A percentile compares a stretch with the other conserved stretches of the same genome.
phyloP scores from a whole-genome alignment of 2,888 invertebrate species.

The Villa cingulata region DNA sequence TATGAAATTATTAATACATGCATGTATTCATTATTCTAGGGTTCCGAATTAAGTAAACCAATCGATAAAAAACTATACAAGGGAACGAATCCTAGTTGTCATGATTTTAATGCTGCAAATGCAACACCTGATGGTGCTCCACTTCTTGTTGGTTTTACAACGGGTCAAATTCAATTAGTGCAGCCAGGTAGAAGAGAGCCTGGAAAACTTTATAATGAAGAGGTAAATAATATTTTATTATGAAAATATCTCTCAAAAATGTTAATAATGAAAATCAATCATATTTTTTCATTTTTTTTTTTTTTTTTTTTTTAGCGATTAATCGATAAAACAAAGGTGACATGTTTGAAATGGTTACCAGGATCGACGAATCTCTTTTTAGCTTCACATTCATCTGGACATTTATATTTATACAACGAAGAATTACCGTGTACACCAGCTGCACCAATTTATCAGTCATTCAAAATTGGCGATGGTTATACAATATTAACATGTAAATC shows the following conservation, averaged over 20 bases:
- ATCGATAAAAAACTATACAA: conserved; percentile 98
- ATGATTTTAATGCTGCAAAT: conserved; percentile 85
- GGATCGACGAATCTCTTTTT: conserved; percentile 87
- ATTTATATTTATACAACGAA: conserved; percentile 95
- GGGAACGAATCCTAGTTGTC: conserved; percentile 97
- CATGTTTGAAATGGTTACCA: conserved; percentile 96
- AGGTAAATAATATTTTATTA: conserved; percentile 44
- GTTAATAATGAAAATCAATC: not conserved
- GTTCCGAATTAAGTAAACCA: conserved; percentile 89
- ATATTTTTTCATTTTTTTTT: not conserved
- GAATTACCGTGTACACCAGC: conserved; percentile 82
- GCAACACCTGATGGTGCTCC: conserved; percentile 74
- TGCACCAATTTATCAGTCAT: conserved; percentile 86
- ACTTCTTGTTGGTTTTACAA: conserved; percentile 92
- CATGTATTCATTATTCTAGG: too few relatives aligned
- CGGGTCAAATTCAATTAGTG: conserved; percentile 94
- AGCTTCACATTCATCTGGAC: conserved; percentile 89
- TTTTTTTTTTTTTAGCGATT: conserved; percentile 26
- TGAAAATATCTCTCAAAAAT: too few relatives aligned
- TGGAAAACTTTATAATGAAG: conserved; percentile 95
- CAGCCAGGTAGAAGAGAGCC: conserved; percentile 94
- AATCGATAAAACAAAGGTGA: conserved; percentile 47
- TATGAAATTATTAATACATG: too few relatives aligned
- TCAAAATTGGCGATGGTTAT: conserved; percentile 89
- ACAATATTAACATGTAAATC: conserved; percentile 92